Percentiles rank a stretch among this genome's conserved stretches.
These are phyloP conservation scores for Neuroterus valhalla DNA, from an alignment of 1,140 invertebrate species.

Conservation along the genomic window DNA sequence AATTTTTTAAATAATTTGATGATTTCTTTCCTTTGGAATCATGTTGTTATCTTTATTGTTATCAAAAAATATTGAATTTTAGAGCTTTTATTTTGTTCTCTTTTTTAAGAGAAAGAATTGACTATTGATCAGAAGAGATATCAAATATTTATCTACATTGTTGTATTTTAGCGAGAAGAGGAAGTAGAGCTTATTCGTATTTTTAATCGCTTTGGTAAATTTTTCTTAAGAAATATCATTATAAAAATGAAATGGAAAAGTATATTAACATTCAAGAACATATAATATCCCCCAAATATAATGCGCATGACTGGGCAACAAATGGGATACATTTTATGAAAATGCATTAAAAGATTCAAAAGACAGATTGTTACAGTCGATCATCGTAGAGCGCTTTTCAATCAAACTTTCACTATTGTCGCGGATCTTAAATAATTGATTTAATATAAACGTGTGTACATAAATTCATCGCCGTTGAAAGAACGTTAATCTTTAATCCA, in stretches of 20 bases:
- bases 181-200: constrained; percentile 14
- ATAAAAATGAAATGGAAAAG: neutral
- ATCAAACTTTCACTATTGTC: neutral
- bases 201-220: neutral
- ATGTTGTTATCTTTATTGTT: neutral
- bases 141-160: too few relatives aligned
- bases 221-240: constrained; percentile 1
- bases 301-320: constrained; percentile 9
- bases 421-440: constrained; percentile 7
- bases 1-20: neutral
- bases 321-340: neutral
- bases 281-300: neutral
- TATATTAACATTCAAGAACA: constrained; percentile 17
- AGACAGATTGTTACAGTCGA: neutral
- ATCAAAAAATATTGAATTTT: neutral
- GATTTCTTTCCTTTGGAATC: neutral
- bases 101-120: too few relatives aligned
- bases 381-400: neutral
- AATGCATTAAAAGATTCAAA: constrained; percentile 21
- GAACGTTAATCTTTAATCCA: neutral
- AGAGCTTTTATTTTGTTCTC: neutral
- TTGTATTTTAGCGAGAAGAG: neutral
- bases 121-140: too few relatives aligned
- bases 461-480: constrained; percentile 14
- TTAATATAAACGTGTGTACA: constrained; percentile 9